These are phyloP conservation scores for Ivindomyrus marchei DNA, from an alignment of 2,113 vertebrate species.

Conservation along the genomic window DNA sequence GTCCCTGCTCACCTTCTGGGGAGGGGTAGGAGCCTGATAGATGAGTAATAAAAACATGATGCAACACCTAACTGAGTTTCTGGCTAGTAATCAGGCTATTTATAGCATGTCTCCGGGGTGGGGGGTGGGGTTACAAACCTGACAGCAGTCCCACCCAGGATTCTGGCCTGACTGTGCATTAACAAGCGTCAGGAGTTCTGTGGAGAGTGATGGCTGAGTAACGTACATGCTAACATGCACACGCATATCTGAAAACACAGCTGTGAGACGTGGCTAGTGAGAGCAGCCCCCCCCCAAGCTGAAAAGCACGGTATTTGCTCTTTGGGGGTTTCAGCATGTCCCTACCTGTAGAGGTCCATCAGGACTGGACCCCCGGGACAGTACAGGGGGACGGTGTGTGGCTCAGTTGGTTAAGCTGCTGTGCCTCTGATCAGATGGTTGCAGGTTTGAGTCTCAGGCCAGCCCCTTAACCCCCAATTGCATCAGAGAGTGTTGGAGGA, in stretches of 20 bases:
- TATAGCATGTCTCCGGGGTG: not conserved
- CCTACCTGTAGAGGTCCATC: not conserved
- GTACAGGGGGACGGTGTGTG: not conserved
- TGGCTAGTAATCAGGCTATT: slow-evolving; percentile 6
- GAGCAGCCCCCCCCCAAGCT: not conserved
- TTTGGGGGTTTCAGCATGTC: not conserved
- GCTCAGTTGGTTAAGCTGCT: not conserved
- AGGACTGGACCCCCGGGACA: not conserved
- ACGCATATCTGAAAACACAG: not conserved
- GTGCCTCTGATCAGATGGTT: not conserved
- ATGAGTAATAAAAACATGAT: not conserved
- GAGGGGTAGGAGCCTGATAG: not conserved
- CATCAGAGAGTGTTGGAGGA: not conserved
- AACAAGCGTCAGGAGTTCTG: not conserved
- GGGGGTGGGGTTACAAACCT: no score
- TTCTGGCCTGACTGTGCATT: not conserved
- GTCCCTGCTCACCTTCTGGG: not conserved
- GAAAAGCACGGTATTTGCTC: not conserved
- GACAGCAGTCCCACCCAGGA: not conserved
- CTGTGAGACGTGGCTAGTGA: not conserved
- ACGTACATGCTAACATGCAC: not conserved
- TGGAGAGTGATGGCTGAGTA: not conserved
- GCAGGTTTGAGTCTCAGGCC: not conserved
- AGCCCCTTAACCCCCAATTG: not conserved
- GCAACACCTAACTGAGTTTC: not conserved